Base-by-base conservation (phyloP, 2,113 vertebrate genomes). In the Neodon shergylaensis region DNA sequence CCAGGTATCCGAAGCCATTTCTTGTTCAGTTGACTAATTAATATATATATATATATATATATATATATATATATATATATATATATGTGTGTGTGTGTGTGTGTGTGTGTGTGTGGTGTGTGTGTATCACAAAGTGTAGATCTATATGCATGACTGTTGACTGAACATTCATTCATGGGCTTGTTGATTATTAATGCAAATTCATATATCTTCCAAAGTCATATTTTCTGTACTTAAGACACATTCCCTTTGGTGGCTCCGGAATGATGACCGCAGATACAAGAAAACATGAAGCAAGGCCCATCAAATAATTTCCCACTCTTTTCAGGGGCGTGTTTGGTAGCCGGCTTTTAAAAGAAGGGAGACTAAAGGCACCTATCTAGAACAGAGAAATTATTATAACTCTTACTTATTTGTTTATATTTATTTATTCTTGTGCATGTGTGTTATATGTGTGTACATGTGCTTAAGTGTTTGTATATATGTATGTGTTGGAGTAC, bases 201-300 rank as follows among this genome's bases (percentile, higher is more conserved):
- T 44, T 52, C 14, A n/a, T 28, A 17, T 68, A 3, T 49, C 78
- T 90, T 89, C 72, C 84, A 94, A 44, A 76, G 88, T 96, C 78
- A 11, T 9, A 54, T 91, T n/a, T 86, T n/a, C 72, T 88, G 93
- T 92, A 52, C 93, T 92, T 78, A 85, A 85, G 42, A 79, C 26
- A 7, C 79, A 72, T 76, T 95, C 73, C 65, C 39, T 63, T 81
- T 36, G 10, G 17, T 39, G 63, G 4, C 3, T 92, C n/a, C 31
- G 61, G 24, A 79, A 33, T 54, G 26, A 49, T 58, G 22, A 61
- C 5, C 52, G 68, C n/a, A 90, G 76, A 85, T 19, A 3, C 4
- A 39, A 73, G 19, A 14, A 11, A n/a, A 91, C 73, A 83, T 19
- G 1, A 4, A 93, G 19, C 44, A 42, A 89, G 22, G 8, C 17